A percentile compares a stretch with the other conserved stretches of the same genome.
These are phyloP conservation scores for Lasioglossum lativentre DNA, from an alignment of 2,888 invertebrate genomes.

Conservation along the genomic window DNA sequence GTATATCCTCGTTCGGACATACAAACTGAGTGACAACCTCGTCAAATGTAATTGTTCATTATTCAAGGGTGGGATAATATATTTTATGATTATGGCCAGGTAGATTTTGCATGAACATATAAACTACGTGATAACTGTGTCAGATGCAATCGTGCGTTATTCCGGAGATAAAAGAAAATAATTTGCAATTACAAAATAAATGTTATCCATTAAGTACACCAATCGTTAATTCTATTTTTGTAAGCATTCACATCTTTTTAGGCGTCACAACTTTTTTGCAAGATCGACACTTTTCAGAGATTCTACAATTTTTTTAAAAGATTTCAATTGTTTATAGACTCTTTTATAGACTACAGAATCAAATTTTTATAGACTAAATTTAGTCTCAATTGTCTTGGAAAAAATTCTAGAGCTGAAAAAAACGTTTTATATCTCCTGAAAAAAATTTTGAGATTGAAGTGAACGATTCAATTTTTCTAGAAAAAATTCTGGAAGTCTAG, in stretches of 20 bases:
- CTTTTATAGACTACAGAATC: too few species aligned
- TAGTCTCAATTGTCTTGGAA: not conserved
- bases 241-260: too few species aligned
- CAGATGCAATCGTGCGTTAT: not conserved
- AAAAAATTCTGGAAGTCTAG: not conserved
- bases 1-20: not conserved
- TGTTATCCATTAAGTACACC: too few species aligned
- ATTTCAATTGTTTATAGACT: too few species aligned
- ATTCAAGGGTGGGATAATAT: not conserved
- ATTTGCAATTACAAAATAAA: too few species aligned
- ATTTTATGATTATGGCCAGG: not conserved
- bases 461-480: not conserved
- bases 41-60: not conserved
- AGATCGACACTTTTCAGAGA: too few species aligned
- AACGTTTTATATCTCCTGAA: not conserved
- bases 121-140: not conserved
- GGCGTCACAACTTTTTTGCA: not conserved
- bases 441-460: not conserved
- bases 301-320: too few species aligned
- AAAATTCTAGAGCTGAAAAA: not conserved
- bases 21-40: not conserved
- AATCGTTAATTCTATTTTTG: not conserved
- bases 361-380: too few species aligned
- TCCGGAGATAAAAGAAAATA: not conserved
- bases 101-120: not conserved